Evolutionary conservation across 2,797 vertebrate genomes (phyloP).

Genomic region (Tapirus indicus): DNA sequence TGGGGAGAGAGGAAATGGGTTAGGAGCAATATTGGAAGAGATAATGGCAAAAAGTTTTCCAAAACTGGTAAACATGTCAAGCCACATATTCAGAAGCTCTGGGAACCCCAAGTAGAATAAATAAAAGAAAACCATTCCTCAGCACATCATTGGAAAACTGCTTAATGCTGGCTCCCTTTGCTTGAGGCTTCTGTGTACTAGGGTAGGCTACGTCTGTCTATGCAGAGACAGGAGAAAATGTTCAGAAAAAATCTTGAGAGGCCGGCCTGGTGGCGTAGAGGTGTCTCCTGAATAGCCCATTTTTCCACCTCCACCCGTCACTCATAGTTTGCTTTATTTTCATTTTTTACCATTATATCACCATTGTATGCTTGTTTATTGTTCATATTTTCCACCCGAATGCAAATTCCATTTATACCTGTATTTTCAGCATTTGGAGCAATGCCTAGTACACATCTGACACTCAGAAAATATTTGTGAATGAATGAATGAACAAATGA

Average conservation of each 20-base stretch:
- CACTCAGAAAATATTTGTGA: not conserved
- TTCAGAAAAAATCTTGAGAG: not conserved
- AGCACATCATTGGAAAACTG: not conserved
- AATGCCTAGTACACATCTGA: not conserved
- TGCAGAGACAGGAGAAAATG: not conserved
- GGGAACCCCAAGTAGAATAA: not conserved
- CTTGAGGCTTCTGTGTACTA: not conserved
- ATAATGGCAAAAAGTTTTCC: not conserved
- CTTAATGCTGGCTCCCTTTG: not conserved
- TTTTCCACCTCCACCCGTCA: not conserved
- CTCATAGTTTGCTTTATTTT: conserved; percentile 6
- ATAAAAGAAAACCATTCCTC: not conserved
- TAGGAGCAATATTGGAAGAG: conserved; percentile 28
- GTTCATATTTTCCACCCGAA: not conserved
- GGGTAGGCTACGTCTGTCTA: not conserved
- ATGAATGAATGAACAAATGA: not conserved
- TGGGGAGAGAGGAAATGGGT: not conserved
- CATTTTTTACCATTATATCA: not conserved
- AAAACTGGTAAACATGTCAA: not conserved
- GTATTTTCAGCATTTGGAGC: conserved; percentile 42
- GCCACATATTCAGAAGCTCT: not conserved
- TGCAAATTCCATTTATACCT: not conserved
- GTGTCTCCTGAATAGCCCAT: not conserved
- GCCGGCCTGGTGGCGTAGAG: too few species aligned
- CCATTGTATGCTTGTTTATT: not conserved